Conservation (phyloP, 2,113 vertebrate genomes). For the Passerina amoena region DNA sequence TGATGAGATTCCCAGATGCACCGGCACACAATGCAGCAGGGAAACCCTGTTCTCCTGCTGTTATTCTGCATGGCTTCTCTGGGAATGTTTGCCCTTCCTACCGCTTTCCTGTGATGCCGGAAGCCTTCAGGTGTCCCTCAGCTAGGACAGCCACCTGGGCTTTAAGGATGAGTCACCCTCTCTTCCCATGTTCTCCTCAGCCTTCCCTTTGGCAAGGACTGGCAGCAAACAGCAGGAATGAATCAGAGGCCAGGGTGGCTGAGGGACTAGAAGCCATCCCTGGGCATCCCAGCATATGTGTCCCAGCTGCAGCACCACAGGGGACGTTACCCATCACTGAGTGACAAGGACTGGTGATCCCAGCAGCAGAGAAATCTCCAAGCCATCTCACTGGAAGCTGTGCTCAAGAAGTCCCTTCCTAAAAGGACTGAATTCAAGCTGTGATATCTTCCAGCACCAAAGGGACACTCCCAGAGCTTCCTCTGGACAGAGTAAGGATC, state of each 20-base stretch:
- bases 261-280: not conserved
- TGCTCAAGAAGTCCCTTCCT: not conserved
- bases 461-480: not conserved
- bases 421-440: not conserved
- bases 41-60: conserved; percentile 47
- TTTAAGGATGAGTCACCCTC: conserved; percentile 47
- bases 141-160: conserved; percentile 58
- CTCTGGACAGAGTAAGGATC: not conserved
- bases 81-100: conserved; percentile 33
- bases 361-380: not conserved
- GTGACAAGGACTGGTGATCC: not conserved
- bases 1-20: conserved; percentile 64
- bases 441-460: not conserved
- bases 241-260: conserved; percentile 4
- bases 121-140: conserved; percentile 56
- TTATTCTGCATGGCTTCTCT: not conserved
- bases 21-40: conserved; percentile 61
- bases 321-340: not conserved
- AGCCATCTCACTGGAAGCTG: not conserved
- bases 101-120: conserved; percentile 1
- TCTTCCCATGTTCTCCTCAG: conserved; percentile 4
- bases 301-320: not conserved
- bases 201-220: conserved; percentile 10
- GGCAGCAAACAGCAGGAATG: conserved; percentile 34
- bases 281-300: not conserved